Evolutionary conservation across 1,140 invertebrate species (phyloP), one percentile per base, ranked within the genome.

Genomic region (Drosophila rhopaloa): DNA sequence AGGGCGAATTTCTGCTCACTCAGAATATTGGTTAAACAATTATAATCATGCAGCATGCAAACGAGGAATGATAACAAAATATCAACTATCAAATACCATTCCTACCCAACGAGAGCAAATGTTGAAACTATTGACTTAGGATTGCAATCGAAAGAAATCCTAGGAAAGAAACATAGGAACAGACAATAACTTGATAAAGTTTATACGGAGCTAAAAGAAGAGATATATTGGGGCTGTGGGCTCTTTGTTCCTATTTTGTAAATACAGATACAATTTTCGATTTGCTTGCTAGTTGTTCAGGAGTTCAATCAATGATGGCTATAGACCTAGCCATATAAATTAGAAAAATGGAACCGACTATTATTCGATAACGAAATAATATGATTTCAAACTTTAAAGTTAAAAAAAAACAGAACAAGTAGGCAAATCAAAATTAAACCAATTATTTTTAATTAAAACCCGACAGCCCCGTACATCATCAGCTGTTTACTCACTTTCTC

Each of bases 61-160:
- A 58, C 75, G 3, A 38, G 16, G 37, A 65, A 37, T 41, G 57
- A 46, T 73, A 47, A 81, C 57, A 35, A 40, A 67, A 47, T 48
- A 46, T 37, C 48, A 75, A 46, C 35, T 37, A 40, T 43, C 44
- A 51, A 46, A 63, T 60, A 61, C 43, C 46, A 77, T 62, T 73
- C 76, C 76, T 86, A 86, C 83, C 82, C 66, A 67, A 76, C 62
- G 40, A 54, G 46, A 71, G 46, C 41, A 70, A 76, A 72, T 51
- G 71, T 59, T 65, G 65, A 53, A 70, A 55, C 48, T 79, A 76
- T 63, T 57, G 41, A 61, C 72, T 58, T 51, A 66, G 68, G 61
- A 80, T 67, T 83, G 81, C 73, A 88, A 70, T 51, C 63, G 29
- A 85, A 84, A 83, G 65, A 67, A 63, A 47, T 73, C 84, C 84